Conservation (phyloP, 2,113 vertebrate genomes). For the Willisornis vidua region DNA sequence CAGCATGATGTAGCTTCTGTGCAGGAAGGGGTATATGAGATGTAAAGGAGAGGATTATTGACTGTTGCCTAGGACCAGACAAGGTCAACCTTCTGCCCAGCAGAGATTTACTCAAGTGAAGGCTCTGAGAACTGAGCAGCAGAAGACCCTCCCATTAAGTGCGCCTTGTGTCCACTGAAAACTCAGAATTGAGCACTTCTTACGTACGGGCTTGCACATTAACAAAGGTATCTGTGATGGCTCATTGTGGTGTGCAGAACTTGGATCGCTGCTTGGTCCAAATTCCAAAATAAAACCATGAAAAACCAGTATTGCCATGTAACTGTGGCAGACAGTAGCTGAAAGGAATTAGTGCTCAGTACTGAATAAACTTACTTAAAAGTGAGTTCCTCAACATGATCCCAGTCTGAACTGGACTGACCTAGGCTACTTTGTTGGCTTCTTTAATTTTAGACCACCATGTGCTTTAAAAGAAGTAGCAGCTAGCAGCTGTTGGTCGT, state of each 20-base stretch:
- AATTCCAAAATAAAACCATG: neutral
- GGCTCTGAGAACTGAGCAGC: neutral
- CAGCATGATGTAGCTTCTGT: neutral
- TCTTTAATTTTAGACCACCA: neutral
- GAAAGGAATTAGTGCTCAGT: neutral
- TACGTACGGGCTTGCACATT: neutral
- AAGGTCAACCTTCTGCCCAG: neutral
- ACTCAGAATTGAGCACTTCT: neutral
- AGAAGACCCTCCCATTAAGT: neutral
- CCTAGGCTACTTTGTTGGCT: neutral
- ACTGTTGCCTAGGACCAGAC: neutral
- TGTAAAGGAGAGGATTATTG: neutral
- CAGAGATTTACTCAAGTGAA: neutral
- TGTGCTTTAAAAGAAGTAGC: neutral
- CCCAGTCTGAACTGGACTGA: neutral
- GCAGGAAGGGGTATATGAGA: neutral
- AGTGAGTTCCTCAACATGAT: neutral
- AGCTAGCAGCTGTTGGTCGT: neutral
- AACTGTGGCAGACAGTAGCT: neutral
- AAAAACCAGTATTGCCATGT: neutral
- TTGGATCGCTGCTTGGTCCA: neutral
- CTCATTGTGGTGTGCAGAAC: neutral
- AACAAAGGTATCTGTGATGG: neutral
- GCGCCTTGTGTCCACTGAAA: neutral
- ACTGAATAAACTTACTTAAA: neutral